Base-by-base conservation (phyloP, 2,113 vertebrate species). In the Nymphicus hollandicus region DNA sequence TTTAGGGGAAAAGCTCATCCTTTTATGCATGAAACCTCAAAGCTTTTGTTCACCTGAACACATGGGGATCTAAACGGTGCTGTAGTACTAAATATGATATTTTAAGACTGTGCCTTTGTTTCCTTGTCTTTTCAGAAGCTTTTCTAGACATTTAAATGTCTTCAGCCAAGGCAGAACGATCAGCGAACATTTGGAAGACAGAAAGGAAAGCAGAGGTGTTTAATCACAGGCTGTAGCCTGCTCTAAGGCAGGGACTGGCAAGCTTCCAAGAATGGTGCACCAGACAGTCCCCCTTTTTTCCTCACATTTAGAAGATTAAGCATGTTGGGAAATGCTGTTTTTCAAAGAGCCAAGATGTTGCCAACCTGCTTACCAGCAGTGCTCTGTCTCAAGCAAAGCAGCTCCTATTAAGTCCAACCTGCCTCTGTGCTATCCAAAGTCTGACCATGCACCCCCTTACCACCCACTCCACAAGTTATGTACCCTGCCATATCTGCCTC, bases 121-220 rank as follows among this genome's bases (percentile, higher is more conserved):
- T 88, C n/a, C 44, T 58, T 58, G 46, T 63, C 41, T 88, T 91
- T 82, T 86, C 71, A 69, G 63, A 80, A 86, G 37, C 28, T 90
- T 72, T 94, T 86, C 68, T 46, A 95, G 53, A 80, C 41, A 56
- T 84, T 71, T 47, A 76, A 69, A 17, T 61, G 43, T 72, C 71
- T 86, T 86, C 0, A 0, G 41, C 74, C 86, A 76, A 86, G 66
- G 47, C 76, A 90, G 74, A 86, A 80, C 1, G 5, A 92, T 88
- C 71, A 66, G 41, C 18, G 74, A 94, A 56, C 68, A 53, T 70
- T 83, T 88, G 58, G 80, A 83, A 94, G 74, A 70, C 63, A 79
- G 70, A 89, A 93, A 95, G 80, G 79, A 93, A 93, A 93, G 82
- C 88, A 94, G 92, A 95, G 88, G 90, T 93, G 92, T 91, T 94